A percentile compares a stretch with the other conserved stretches of the same genome.
Conservation (phyloP, 2,888 invertebrate genomes). For the Craniophora ligustri region DNA sequence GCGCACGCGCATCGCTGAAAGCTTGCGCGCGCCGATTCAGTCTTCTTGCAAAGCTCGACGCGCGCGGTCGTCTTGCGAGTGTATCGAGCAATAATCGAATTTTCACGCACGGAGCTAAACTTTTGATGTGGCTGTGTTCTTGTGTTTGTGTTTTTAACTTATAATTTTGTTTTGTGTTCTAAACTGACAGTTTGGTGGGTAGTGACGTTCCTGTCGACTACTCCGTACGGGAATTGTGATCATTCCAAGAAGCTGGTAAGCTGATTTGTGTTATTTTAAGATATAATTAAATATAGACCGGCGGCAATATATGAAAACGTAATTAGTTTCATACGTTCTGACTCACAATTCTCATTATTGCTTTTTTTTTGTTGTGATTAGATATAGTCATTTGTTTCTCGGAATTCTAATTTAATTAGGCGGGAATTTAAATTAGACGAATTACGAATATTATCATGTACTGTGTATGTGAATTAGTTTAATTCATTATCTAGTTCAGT, state of each 20-base stretch:
- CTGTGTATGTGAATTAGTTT: no score
- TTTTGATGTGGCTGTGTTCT: slow-evolving; percentile 64
- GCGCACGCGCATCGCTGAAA: slow-evolving; percentile 84
- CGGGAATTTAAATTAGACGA: no score
- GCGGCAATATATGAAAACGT: slow-evolving; percentile 80
- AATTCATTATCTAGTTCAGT: no score
- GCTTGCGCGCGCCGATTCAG: slow-evolving; percentile 72
- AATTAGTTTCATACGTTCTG: slow-evolving; percentile 80
- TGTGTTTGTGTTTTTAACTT: slow-evolving; percentile 69
- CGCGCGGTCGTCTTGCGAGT: slow-evolving; percentile 62
- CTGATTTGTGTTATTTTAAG: slow-evolving; percentile 83
- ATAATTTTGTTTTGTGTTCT: slow-evolving; percentile 58
- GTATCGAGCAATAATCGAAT: slow-evolving; percentile 57
- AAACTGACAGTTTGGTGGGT: slow-evolving; percentile 44
- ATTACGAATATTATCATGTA: no score
- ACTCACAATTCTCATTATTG: slow-evolving; percentile 74
- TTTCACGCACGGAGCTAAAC: slow-evolving; percentile 59
- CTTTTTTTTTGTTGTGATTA: slow-evolving; percentile 56
- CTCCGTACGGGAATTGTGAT: slow-evolving; percentile 65
- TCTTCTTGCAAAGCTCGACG: slow-evolving; percentile 74
- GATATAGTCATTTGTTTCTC: slow-evolving; percentile 41
- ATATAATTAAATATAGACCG: slow-evolving; percentile 86
- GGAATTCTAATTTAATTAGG: slow-evolving; percentile 20
- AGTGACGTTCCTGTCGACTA: slow-evolving; percentile 64
- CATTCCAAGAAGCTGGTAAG: slow-evolving; percentile 81